A percentile compares a stretch with the other conserved stretches of the same genome.
Conservation (phyloP, 2,888 invertebrate species). For the Eupithecia vulgata region DNA sequence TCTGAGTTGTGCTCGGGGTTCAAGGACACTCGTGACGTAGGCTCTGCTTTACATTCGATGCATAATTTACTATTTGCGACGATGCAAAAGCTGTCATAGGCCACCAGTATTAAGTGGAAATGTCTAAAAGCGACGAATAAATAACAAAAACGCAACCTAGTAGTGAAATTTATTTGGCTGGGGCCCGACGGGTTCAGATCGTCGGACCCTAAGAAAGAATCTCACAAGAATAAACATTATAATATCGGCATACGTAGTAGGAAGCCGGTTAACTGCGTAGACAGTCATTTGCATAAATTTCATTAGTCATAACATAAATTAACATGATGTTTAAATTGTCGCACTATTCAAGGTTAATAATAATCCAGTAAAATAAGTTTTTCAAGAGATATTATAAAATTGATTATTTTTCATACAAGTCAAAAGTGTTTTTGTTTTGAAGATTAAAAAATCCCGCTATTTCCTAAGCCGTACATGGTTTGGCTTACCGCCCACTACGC, state of each 20-base stretch:
- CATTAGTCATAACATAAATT: conserved; percentile 3
- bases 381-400: too few species aligned
- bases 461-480: neutral
- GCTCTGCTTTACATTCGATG: too few species aligned
- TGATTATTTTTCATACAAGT: neutral
- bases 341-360: neutral
- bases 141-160: neutral
- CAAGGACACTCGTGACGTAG: too few species aligned
- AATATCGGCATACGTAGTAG: neutral
- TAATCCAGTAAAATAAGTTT: too few species aligned
- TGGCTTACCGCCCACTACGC: neutral
- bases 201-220: neutral
- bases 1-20: too few species aligned
- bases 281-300: neutral
- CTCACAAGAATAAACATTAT: neutral
- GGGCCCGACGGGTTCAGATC: neutral
- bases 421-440: neutral
- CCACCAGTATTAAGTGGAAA: too few species aligned
- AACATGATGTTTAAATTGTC: neutral
- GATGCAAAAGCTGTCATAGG: too few species aligned
- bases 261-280: neutral
- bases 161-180: neutral
- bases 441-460: neutral
- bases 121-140: too few species aligned
- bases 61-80: too few species aligned